Evolutionary conservation across 2,113 vertebrate species (phyloP), one percentile per base, ranked within the genome.

Genomic region (Ceyx margarethae): DNA sequence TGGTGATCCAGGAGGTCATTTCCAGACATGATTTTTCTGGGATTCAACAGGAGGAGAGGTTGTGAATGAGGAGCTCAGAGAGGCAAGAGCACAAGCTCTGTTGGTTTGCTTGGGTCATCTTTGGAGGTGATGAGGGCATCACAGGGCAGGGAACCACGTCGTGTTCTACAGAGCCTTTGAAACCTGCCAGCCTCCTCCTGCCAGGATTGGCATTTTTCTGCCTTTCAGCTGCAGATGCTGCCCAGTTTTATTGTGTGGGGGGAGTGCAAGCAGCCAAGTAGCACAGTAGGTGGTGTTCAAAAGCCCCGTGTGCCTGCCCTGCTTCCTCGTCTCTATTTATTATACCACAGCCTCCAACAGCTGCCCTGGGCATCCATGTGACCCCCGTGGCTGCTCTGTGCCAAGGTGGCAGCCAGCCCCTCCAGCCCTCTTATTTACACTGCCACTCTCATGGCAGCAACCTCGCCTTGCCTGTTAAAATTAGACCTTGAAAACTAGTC

Each of bases 401-500:
- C 96, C 88, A 90, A 21, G 64, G 23, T 42, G 64, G 90, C 92
- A 72, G 83, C 42, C 77, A 68, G 64, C 72, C 73, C 56, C 1
- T 60, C 80, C 66, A 83, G 81, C 15, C 88, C 67, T 94, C 91
- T 92, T 95, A 85, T 96, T 95, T 95, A 85, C 87, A 78, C 28
- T 87, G 77, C 42, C 7, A 78, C 84, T 94, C 95, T 93, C 92
- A 95, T 82, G 94, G 95, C 89, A 87, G 87, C 88, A 29, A n/a
- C 51, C 80, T 96, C 72, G 60, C 89, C 90, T 95, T 18, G 12
- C 64, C 3, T 93, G 94, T 91, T 97, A 96, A 95, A 96, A 97
- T 97, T 97, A 97, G 97, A 93, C 79, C 85, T 86, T 60, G 72
- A 90, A 95, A 96, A 96, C 76, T 64, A 15, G 80, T 93, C 81